Percentiles rank a stretch among this genome's conserved stretches.
These are phyloP conservation scores for Keiferia lycopersicella DNA, from an alignment of 2,888 invertebrate species.

Conservation along the genomic window DNA sequence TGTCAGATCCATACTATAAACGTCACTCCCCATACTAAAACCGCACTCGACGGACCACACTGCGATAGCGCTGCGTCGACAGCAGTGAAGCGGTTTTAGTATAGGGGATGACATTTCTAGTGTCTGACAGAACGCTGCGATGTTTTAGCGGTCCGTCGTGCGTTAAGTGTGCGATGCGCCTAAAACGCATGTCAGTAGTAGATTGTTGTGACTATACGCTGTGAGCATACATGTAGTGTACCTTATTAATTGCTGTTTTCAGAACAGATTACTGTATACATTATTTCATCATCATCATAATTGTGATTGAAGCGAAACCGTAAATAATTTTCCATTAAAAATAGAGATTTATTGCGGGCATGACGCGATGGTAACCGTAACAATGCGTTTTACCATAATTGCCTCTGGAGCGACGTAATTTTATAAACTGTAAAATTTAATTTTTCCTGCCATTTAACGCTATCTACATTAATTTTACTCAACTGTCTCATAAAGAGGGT, in stretches of 20 bases:
- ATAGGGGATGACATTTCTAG: too few relatives aligned
- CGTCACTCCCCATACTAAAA: too few relatives aligned
- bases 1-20: too few relatives aligned
- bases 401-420: constrained; percentile 1
- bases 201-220: too few relatives aligned
- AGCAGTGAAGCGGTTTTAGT: too few relatives aligned
- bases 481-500: too few relatives aligned
- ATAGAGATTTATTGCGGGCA: neutral
- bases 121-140: too few relatives aligned
- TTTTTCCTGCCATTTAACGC: neutral
- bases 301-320: neutral
- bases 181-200: too few relatives aligned
- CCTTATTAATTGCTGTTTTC: neutral
- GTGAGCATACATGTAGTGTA: neutral
- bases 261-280: neutral
- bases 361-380: neutral
- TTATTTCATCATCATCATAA: neutral
- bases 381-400: constrained; percentile 12
- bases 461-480: neutral
- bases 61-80: too few relatives aligned
- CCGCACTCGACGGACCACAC: too few relatives aligned
- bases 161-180: too few relatives aligned
- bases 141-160: too few relatives aligned
- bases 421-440: neutral
- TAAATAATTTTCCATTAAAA: constrained; percentile 3